Evolutionary conservation across 2,888 invertebrate species (phyloP), one percentile per base, ranked within the genome.

Genomic region (Cerastoderma edule): DNA sequence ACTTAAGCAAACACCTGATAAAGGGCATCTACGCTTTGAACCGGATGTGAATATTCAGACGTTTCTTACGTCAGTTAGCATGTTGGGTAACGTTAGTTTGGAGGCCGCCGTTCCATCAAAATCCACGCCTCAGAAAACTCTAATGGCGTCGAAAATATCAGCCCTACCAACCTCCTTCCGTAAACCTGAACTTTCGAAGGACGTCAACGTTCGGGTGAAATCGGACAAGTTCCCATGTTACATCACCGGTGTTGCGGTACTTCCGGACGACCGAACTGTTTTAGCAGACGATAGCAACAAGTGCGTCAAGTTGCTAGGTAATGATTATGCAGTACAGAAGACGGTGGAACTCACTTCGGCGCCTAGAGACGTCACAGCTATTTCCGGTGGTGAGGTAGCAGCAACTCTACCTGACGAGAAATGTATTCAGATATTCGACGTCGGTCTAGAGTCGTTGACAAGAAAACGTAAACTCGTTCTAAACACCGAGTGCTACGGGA

Each of bases 401-500:
- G 67, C 39, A 30, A 75, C 75, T 24, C 24, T 75, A 13, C 75
- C 75, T 22, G 60, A 60, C 46, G 67, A 71, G 22, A 71, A 67
- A 44, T 22, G 32, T 48, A 64, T 75, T 27, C 71, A 64, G 27
- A 54, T 75, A 39, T 53, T 71, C 27, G 33, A 63, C 30, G 33
- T 75, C 13, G 71, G 71, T 19, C 8, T 46, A 2, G 71, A 71
- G n/a, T 48, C 53, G 13, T 44, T 75, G 0, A 66, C 56, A 28
- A 75, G 24, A 66, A 65, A 54, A n/a, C 64, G 48, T 30, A 69
- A 69, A 39, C 48, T 69, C n/a, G 46, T 69, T 5, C 28, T 75
- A 27, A 65, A 69, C 48, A 75, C 66, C 19, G 74, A 75, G 48
- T 75, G 74, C 27, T 75, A 75, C 24, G 74, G 74, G 8, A 75